Percentiles rank a stretch among this genome's conserved stretches.
Evolutionary conservation across 2,113 vertebrate genomes (phyloP).

Genomic region (Sceloporus undulatus): DNA sequence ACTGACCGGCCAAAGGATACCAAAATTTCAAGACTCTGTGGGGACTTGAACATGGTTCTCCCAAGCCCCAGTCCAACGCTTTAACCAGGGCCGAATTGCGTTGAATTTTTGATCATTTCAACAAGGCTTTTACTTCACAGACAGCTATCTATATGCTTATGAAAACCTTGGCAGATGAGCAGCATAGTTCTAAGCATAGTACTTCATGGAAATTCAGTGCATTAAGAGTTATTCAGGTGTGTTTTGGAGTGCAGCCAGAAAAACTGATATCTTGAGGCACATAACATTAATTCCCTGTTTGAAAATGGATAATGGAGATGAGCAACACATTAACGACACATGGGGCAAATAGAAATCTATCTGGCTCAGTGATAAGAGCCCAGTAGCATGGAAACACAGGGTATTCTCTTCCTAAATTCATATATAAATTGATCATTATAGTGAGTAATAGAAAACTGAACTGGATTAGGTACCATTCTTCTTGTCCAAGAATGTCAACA

Average conservation of each 20-base stretch:
- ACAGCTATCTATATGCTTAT: neutral
- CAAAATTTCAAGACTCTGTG: neutral
- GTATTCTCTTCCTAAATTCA: neutral
- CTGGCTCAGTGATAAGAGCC: neutral
- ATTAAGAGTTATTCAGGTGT: neutral
- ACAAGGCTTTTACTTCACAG: neutral
- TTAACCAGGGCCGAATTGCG: neutral
- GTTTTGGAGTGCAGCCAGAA: neutral
- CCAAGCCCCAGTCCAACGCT: neutral
- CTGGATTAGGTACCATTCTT: neutral
- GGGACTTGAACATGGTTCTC: neutral
- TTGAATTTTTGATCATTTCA: neutral
- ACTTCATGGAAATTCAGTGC: neutral
- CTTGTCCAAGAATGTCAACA: rapidly evolving
- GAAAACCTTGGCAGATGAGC: neutral
- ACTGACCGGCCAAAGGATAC: neutral
- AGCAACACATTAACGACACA: neutral
- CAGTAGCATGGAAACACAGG: neutral
- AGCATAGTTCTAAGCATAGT: neutral
- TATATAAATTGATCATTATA: neutral
- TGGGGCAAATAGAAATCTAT: neutral
- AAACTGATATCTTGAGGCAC: slow-evolving; percentile 5
- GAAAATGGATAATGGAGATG: rapidly evolving
- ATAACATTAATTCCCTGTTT: neutral
- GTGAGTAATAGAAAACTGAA: neutral